Base-by-base conservation (phyloP, 2,888 invertebrate genomes). In the Prostheceraeus crozeri region DNA sequence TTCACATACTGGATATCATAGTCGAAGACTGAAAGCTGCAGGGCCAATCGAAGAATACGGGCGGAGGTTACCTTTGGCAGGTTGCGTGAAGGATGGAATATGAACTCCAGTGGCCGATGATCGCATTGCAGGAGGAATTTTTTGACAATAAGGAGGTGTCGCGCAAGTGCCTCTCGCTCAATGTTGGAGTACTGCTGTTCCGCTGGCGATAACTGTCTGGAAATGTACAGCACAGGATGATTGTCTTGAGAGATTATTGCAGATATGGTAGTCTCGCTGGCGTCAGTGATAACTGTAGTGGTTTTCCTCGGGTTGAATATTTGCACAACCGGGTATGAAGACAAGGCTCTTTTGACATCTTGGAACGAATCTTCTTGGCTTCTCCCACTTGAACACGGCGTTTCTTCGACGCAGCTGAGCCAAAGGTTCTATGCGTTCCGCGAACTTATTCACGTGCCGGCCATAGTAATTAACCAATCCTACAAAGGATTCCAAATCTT, bases 161-260 rank as follows among this genome's bases (percentile, higher is more conserved):
- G 16, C 6, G 56, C 56, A 53, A 56, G 27, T 52, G 56, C 57
- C 56, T 56, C 56, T 4, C 56, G 19, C 27, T 56, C 56, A 57
- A 56, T 56, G 55, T 56, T 56, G 6, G 56, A 56, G 21, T 56
- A 56, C 19, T 56, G 19, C 3, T 55, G 16, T 57, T 56, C 56
- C 2, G 56, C 56, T 6, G 52, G 4, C 11, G 56, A 21, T 14
- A 57, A 6, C 33, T 14, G 27, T 35, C 57, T 59, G n/a, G 27
- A 58, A 14, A 60, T 16, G 57, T 59, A 57, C n/a, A 57, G 23
- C 23, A 57, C 58, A 28, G 59, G 57, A 58, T 57, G 57, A 3
- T 25, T 33, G 23, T 57, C 57, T 59, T 57, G 57, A 3, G 57
- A 8, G 3, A 57, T 3, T 6, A 57, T 21, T 21, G 27, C 57